Evolutionary conservation across 1,140 invertebrate species (phyloP), one percentile per base, ranked within the genome.

Genomic region (Hypsibius dujardini): DNA sequence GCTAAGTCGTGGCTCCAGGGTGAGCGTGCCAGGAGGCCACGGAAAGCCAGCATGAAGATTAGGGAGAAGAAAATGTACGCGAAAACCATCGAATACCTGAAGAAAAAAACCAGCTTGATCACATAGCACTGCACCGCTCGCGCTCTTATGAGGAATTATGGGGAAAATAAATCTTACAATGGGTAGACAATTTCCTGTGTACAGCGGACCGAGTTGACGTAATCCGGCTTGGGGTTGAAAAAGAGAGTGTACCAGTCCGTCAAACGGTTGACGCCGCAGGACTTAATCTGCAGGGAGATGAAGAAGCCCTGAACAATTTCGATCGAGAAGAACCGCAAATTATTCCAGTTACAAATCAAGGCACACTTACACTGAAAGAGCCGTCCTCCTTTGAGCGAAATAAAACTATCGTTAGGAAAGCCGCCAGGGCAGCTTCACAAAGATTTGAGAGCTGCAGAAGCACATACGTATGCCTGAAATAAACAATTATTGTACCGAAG

Each of bases 101-200:
- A 84, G 81, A 74, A 73, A 75, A 75, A 69, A 73, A 77, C 69
- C 56, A 12, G 69, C 42, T 40, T 73, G 56, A 71, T n/a, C 46
- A 40, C 1, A 47, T 71, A 47, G n/a, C 47, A 45, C 45, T 14
- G 46, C n/a, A 71, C 46, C 1, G 46, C 15, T 14, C 45, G 46
- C n/a, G 2, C 2, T 1, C 46, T 14, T 46, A 3, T 56, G 14
- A 71, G 70, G 46, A 7, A 59, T 40, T 62, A 12, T 71, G n/a
- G 12, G 46, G 12, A 72, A 1, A 47, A 47, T 28, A 72, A 47
- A 72, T 46, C 46, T 88, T 85, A 95, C 88, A 97, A 81, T 70
- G 94, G 94, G 83, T 94, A 97, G 0, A 96, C 92, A 62, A 92
- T 90, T 82, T 97, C 94, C 77, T 96, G 91, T 0, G 93, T 94